These are phyloP conservation scores for Cheilosia pagana DNA, from an alignment of 2,888 invertebrate species.

Conservation along the genomic window DNA sequence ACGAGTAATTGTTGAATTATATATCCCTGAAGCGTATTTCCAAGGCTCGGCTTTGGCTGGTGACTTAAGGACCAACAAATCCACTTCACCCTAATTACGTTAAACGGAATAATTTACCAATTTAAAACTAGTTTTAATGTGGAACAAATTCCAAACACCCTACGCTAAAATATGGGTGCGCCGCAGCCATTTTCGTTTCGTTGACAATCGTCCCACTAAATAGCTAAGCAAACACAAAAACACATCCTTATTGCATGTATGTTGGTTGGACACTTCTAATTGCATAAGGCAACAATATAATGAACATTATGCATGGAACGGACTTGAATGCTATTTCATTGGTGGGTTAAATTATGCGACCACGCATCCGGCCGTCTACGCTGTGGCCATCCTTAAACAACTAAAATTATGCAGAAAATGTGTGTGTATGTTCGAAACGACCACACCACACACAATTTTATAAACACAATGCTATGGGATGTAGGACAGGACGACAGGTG, in stretches of 20 bases:
- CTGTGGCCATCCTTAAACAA: conserved; percentile 48
- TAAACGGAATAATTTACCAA: no score
- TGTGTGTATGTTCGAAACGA: conserved; percentile 9
- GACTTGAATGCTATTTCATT: conserved; percentile 75
- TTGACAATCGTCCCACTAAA: conserved; percentile 43
- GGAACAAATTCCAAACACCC: not conserved
- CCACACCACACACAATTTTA: conserved; percentile 31
- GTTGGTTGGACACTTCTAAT: conserved; percentile 21
- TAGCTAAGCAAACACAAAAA: conserved; percentile 37
- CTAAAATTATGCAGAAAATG: conserved; percentile 55
- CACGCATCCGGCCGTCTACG: conserved; percentile 50
- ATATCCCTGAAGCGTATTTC: no score
- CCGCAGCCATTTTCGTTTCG: conserved; percentile 35
- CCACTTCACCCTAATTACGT: no score
- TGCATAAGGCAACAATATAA: conserved; percentile 46
- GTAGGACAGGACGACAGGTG: conserved; percentile 19
- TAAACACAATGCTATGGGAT: conserved; percentile 3
- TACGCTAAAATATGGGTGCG: not conserved
- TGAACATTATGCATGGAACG: conserved; percentile 38
- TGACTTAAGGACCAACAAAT: no score
- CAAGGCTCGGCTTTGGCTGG: no score
- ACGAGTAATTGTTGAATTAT: no score
- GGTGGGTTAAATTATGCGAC: conserved; percentile 76
- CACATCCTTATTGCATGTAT: conserved; percentile 29
- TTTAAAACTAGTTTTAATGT: no score